Percentiles rank a stretch among this genome's conserved stretches.
phyloP scores from a whole-genome alignment of 1,140 invertebrate species.

The Reticulitermes speratus region DNA sequence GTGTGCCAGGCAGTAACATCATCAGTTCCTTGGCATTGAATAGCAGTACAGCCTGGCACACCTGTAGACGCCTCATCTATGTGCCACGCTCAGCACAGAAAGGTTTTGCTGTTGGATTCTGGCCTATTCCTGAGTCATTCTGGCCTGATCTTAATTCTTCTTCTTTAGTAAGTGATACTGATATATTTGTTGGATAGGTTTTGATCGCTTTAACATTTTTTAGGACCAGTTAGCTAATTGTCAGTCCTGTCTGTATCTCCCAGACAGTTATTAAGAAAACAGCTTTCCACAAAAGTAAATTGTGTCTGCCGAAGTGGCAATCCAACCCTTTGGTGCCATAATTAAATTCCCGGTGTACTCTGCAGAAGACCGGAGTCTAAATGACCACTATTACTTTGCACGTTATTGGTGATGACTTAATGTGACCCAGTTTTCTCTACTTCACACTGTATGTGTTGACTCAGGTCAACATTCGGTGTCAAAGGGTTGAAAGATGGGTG shows the following conservation, averaged over 20 bases:
- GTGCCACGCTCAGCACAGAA: conserved; percentile 90
- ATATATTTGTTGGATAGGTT: conserved; percentile 20
- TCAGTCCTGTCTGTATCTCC: background rate
- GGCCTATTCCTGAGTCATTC: conserved; percentile 98
- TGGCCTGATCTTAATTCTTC: conserved; percentile 87
- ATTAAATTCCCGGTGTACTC: too few species aligned
- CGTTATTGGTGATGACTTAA: too few species aligned
- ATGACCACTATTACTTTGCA: too few species aligned
- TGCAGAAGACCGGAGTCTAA: too few species aligned
- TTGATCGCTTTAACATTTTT: background rate
- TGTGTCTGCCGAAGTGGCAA: too few species aligned
- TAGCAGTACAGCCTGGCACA: conserved; percentile 69
- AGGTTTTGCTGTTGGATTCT: conserved; percentile 91
- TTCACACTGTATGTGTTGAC: too few species aligned
- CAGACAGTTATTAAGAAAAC: too few species aligned
- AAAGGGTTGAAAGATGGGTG: too few species aligned
- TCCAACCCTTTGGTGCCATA: too few species aligned
- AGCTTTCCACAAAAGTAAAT: too few species aligned
- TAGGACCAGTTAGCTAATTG: background rate
- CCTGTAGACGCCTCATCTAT: conserved; percentile 86
- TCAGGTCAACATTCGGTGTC: too few species aligned
- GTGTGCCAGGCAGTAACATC: background rate
- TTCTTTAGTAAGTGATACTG: conserved; percentile 56
- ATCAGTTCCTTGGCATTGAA: background rate
- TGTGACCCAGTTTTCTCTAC: too few species aligned